Base-by-base conservation (phyloP, 35 echinoderm and acorn worm species). In the Heliocidaris erythrogramma region DNA sequence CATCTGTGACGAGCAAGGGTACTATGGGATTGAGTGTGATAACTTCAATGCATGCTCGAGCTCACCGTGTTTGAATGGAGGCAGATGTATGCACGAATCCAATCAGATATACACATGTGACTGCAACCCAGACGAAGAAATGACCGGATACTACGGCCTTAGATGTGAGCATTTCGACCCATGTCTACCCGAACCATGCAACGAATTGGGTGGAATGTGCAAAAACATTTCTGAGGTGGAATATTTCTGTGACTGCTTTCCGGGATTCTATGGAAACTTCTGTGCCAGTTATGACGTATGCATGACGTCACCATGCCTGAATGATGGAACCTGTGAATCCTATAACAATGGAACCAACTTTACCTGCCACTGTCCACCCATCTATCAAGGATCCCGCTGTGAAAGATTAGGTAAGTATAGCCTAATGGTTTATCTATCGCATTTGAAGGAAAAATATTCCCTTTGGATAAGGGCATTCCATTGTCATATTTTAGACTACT, bases 251-350 rank as follows among this genome's bases (percentile, higher is more conserved):
- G 52, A 95, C 7, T 95, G 94, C 87, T 59, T 92, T 90, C 49
- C 32, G 29, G 94, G 94, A 32, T 95, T 24, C 86, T 90, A 95
- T 88, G 94, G 94, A 17, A 91, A 32, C 3, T 30, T 35, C 7
- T 95, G 94, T 71, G 48, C 88, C 31, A 59, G 65, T 29, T 95
- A 92, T 90, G 94, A 95, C 87, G 87, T 88, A 29, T 95, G 94
- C 90, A 61, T 59, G 53, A 91, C 49, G 53, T 21, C 49, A 31
- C 94, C 94, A 13, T 95, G 94, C 30, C 24, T 35, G 52, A 95
- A 95, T 85, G 88, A 90, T 65, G 86, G 88, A 9, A 32, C 29
- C 0, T 95, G 94, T 42, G 31, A 60, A 14, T 69, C 94, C 2
- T 17, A 32, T 32, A 53, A 95, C 32, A 18, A 91, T 30, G 88